Conservation (phyloP, 2,888 invertebrate genomes). For the Cryptus armator region DNA sequence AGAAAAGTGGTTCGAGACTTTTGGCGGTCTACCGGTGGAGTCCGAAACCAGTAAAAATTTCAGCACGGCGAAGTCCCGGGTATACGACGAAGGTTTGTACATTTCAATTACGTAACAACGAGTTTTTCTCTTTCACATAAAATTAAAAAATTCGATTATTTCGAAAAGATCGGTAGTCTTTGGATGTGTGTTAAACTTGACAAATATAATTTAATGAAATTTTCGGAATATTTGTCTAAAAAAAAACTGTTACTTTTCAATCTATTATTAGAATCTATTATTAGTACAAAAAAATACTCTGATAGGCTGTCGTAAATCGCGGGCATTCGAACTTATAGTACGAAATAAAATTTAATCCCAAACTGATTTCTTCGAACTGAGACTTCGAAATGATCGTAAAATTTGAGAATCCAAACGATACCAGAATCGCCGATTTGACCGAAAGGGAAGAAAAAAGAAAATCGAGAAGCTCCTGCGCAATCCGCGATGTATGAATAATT, state of each 20-base stretch:
- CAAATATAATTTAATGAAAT: too few species aligned
- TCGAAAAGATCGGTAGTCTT: slow-evolving; percentile 66
- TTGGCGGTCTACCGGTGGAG: slow-evolving; percentile 72
- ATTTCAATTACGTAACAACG: slow-evolving; percentile 16
- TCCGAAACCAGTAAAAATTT: slow-evolving; percentile 72
- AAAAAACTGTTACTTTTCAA: too few species aligned
- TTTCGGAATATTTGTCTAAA: too few species aligned
- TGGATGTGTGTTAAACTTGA: too few species aligned
- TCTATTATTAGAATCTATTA: too few species aligned
- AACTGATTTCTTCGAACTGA: too few species aligned
- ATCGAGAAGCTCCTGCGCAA: slow-evolving; percentile 41
- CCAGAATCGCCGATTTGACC: background rate
- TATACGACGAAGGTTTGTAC: slow-evolving; percentile 77
- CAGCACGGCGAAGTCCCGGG: slow-evolving; percentile 77
- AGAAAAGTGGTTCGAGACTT: slow-evolving; percentile 77
- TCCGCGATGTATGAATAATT: slow-evolving; percentile 60
- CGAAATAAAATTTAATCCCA: too few species aligned
- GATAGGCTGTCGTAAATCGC: too few species aligned
- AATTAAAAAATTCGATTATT: slow-evolving; percentile 32
- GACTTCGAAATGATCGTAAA: too few species aligned
- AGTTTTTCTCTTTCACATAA: background rate
- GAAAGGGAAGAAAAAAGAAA: slow-evolving; percentile 70
- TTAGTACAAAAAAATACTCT: too few species aligned
- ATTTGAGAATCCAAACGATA: background rate
- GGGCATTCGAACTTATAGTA: too few species aligned